phyloP scores from a whole-genome alignment of 2,888 invertebrate genomes.

The Malachius bipustulatus region DNA sequence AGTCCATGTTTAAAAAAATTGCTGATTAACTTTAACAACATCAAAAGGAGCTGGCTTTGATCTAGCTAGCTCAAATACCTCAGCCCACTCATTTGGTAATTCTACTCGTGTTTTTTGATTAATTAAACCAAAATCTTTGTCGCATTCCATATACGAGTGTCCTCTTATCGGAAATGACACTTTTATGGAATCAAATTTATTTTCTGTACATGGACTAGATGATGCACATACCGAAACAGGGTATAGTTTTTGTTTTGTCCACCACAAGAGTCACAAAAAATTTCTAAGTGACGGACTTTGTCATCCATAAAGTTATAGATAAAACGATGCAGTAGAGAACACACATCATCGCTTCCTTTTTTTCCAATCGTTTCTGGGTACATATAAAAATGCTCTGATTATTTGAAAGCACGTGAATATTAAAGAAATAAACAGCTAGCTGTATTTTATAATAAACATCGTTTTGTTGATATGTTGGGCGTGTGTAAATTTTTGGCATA shows the following conservation, averaged over 20 bases:
- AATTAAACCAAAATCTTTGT: slow-evolving; percentile 8
- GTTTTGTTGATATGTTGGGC: slow-evolving; percentile 21
- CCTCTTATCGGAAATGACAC: slow-evolving; percentile 8
- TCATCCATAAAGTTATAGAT: slow-evolving; percentile 16
- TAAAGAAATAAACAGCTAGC: slow-evolving; percentile 20
- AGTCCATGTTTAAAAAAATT: neutral
- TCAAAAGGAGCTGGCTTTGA: neutral
- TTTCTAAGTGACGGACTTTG: slow-evolving; percentile 16
- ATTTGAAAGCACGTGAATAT: slow-evolving; percentile 19
- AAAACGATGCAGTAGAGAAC: slow-evolving; percentile 17
- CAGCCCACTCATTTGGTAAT: neutral
- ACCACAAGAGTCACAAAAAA: slow-evolving; percentile 25
- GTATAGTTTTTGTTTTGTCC: slow-evolving; percentile 26
- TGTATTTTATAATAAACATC: slow-evolving; percentile 20
- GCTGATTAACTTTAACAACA: neutral
- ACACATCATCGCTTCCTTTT: slow-evolving; percentile 21
- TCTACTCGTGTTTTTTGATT: slow-evolving; percentile 4
- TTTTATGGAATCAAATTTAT: neutral
- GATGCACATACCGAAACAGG: slow-evolving; percentile 21
- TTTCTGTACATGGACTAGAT: slow-evolving; percentile 16
- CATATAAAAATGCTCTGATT: slow-evolving; percentile 18
- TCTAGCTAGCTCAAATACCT: neutral
- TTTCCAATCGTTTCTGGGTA: slow-evolving; percentile 20
- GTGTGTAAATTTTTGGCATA: slow-evolving; percentile 17
- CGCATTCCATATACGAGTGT: slow-evolving; percentile 10